phyloP scores from a whole-genome alignment of 2,888 invertebrate species.

The Fragum whitleyi region DNA sequence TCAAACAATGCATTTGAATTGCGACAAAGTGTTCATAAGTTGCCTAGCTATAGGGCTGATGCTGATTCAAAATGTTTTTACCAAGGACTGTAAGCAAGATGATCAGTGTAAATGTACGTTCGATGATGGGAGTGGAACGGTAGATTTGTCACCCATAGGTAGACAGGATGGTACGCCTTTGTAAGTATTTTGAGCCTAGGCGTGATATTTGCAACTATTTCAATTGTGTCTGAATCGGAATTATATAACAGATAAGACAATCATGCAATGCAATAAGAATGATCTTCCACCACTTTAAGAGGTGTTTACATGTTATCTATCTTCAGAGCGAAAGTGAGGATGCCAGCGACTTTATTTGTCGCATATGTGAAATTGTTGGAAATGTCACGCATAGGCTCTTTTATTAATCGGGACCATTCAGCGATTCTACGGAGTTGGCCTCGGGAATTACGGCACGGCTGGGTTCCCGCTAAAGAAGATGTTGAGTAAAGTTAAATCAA shows the following conservation, averaged over 20 bases:
- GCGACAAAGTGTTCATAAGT: background rate
- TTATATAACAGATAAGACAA: background rate
- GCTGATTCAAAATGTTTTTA: background rate
- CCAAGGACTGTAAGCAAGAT: slow-evolving; percentile 33
- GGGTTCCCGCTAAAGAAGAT: too few relatives aligned
- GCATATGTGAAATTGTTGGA: too few relatives aligned
- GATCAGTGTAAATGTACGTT: slow-evolving; percentile 49
- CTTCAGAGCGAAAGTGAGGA: background rate
- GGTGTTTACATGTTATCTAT: background rate
- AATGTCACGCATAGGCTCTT: too few relatives aligned
- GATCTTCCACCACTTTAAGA: background rate
- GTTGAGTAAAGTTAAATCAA: too few relatives aligned
- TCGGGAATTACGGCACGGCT: too few relatives aligned
- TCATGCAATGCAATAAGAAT: background rate
- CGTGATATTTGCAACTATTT: too few relatives aligned
- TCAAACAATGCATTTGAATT: background rate
- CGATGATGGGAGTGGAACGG: slow-evolving; percentile 51
- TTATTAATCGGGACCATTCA: too few relatives aligned
- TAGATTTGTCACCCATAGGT: slow-evolving; percentile 42
- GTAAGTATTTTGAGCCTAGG: slow-evolving; percentile 24
- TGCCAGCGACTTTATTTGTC: too few relatives aligned
- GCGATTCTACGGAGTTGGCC: too few relatives aligned
- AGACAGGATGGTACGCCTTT: slow-evolving; percentile 10
- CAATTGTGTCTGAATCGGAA: too few relatives aligned
- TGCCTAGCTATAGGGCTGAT: background rate